Evolutionary conservation across 2,797 vertebrate genomes (phyloP).

Genomic region (Moxostoma hubbsi): DNA sequence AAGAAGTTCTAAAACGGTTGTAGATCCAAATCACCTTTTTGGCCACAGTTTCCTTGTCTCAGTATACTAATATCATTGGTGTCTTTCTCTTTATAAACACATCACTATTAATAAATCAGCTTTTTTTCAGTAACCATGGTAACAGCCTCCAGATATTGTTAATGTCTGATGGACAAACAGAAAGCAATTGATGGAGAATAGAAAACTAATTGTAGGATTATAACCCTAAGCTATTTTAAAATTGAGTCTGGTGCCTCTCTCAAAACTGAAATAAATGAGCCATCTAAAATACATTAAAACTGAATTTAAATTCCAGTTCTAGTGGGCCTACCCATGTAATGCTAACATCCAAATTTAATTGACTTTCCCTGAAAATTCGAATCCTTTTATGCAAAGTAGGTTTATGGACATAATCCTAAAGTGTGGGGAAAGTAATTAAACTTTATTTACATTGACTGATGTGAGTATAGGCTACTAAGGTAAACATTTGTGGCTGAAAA

Average conservation of each 20-base stretch:
- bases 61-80: not conserved
- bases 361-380: slow-evolving; percentile 7
- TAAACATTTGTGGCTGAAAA: not conserved
- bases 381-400: not conserved
- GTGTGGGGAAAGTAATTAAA: not conserved
- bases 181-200: slow-evolving; percentile 6
- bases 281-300: slow-evolving; percentile 9
- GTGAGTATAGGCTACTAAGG: not conserved
- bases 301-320: not conserved
- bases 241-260: not conserved
- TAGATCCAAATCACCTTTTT: no score
- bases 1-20: no score
- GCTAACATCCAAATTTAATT: slow-evolving; percentile 1
- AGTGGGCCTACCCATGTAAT: not conserved
- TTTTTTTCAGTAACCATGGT: slow-evolving; percentile 7
- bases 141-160: not conserved
- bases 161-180: not conserved
- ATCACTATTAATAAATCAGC: not conserved
- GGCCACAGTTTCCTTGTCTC: not conserved
- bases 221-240: not conserved
- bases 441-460: not conserved
- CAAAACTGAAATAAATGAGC: slow-evolving; percentile 6
- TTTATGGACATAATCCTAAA: not conserved
- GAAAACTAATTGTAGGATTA: not conserved
- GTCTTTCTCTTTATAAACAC: not conserved